Base-by-base conservation (phyloP, 53 echinoderm and acorn worm genomes). In the Paracentrotus lividus region DNA sequence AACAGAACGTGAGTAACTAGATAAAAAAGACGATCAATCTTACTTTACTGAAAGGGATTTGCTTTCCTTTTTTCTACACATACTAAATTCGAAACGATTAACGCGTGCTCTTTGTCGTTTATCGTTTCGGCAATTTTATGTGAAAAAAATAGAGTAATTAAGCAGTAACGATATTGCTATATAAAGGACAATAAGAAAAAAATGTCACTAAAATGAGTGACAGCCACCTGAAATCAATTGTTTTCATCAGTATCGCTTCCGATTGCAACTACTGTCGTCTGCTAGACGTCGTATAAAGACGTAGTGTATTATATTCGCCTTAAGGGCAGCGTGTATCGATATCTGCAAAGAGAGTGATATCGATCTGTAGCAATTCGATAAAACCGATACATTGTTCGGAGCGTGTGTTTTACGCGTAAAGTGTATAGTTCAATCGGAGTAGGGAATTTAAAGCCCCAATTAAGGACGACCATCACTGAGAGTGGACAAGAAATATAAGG, bases 401-500 rank as follows among this genome's bases (percentile, higher is more conserved):
- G 81, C 44, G 81, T 47, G 81, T 81, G 47, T 81, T 45, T 81
- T 45, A n/a, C 81, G 44, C 44, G 47, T 47, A 81, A 81, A 81
- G 47, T 20, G 81, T 45, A 81, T 81, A 26, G 81, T 44, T 4
- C 33, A 13, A 24, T n/a, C 81, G 45, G n/a, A 7, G 24, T 47
- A 27, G 44, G 33, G 43, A 47, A 81, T 72, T 81, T n/a, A 81
- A 44, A 81, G 47, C 81, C 24, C n/a, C 77, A 21, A 77, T 81
- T 72, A 32, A n/a, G 72, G 40, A 5, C 72, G 36, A 32, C 40
- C 27, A 64, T 20, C n/a, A n/a, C n/a, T n/a, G n/a, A n/a, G 21
- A 72, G 57, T 1, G 57, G 21, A 21, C 3, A 0, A 7, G 57
- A 36, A 40, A 38, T 20, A 72, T 36, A 38, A 40, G 2, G 40